Evolutionary conservation across 1,140 invertebrate species (phyloP), one percentile per base, ranked within the genome.

Genomic region (Platyscapa corneri): DNA sequence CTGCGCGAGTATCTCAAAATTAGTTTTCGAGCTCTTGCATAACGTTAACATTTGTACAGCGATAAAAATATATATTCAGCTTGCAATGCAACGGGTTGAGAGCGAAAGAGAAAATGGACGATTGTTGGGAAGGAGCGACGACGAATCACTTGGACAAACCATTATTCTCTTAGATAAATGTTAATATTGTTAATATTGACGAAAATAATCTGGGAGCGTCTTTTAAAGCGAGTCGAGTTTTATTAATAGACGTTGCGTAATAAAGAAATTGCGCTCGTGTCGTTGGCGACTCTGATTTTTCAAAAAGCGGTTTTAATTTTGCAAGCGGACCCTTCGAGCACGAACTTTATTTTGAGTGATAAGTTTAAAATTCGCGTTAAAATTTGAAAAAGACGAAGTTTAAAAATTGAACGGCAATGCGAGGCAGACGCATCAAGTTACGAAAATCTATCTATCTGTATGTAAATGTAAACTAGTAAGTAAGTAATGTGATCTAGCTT

Each of bases 381-480:
- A 37, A 80, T 46, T 72, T 8, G 70, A 27, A 76, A 42, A 65
- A 32, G 82, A 76, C 77, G 82, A 83, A 83, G 34, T 83, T 83
- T 83, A 83, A 83, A 83, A 83, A 83, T 83, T 83, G 39, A 83
- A 64, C 60, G 8, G 49, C 70, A 20, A 34, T 30, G 39, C 27
- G 37, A 49, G 56, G 7, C 39, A 12, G 46, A 39, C 3, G 46
- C 16, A 34, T n/a, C 12, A 82, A 74, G 32, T 75, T 74, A 82
- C 67, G 64, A 64, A 56, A 84, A 79, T 78, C 75, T 56, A 84
- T 84, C 83, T 42, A 79, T 84, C 76, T 84, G 79, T 84, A 84
- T 84, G 76, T 20, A 78, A 84, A 84, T 84, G 39, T 79, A 84
- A 84, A 56, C 76, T n/a, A n/a, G n/a, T n/a, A 79, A 79, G 83